A percentile compares a stretch with the other conserved stretches of the same genome.
Conservation (phyloP, 2,888 invertebrate species). For the Agrotis exclamationis region DNA sequence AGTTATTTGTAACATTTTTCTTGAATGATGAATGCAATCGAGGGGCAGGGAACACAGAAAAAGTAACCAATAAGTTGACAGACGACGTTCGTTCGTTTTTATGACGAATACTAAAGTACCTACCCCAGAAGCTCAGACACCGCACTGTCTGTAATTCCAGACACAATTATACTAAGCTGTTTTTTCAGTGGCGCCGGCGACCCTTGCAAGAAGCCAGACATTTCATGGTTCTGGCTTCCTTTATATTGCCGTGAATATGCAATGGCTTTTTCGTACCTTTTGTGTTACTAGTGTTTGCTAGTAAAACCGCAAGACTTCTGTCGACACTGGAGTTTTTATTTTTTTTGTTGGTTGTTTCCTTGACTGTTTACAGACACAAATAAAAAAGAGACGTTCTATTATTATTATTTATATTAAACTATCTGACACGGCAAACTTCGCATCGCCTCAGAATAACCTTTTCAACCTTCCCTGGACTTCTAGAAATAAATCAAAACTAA, state of each 20-base stretch:
- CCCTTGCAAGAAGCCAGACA: slow-evolving; percentile 33
- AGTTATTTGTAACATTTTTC: too few species aligned
- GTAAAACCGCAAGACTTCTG: neutral
- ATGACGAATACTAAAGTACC: slow-evolving; percentile 3
- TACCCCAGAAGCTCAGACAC: slow-evolving; percentile 27
- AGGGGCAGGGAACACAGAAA: neutral
- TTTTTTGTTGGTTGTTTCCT: too few species aligned
- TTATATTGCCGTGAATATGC: slow-evolving; percentile 21
- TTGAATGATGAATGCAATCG: too few species aligned
- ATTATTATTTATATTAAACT: too few species aligned
- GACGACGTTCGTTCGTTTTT: neutral
- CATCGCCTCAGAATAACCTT: too few species aligned
- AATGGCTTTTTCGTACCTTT: slow-evolving; percentile 7
- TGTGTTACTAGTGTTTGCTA: neutral
- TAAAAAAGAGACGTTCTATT: too few species aligned
- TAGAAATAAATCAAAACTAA: too few species aligned
- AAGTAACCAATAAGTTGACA: slow-evolving; percentile 2
- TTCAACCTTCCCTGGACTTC: too few species aligned
- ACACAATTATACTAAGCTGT: slow-evolving; percentile 51
- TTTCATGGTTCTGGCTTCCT: slow-evolving; percentile 31
- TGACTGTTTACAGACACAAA: too few species aligned
- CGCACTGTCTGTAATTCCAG: slow-evolving; percentile 43
- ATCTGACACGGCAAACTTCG: too few species aligned
- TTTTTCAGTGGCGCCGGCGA: slow-evolving; percentile 36
- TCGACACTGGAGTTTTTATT: too few species aligned